phyloP scores from a whole-genome alignment of 1,140 invertebrate genomes.

The Thaumatotibia leucotreta region DNA sequence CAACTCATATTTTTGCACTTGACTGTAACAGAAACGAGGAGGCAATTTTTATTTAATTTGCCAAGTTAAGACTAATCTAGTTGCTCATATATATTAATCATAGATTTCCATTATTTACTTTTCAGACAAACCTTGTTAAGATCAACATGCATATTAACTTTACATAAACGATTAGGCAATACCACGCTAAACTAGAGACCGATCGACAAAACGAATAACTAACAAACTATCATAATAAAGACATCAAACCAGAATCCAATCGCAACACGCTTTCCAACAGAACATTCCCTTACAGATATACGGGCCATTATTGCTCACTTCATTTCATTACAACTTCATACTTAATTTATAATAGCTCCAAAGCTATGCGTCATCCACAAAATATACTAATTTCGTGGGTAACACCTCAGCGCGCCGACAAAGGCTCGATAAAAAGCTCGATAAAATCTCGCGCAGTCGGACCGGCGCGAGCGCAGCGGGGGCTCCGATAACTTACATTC shows the following conservation, averaged over 20 bases:
- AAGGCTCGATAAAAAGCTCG: slow-evolving; percentile 62
- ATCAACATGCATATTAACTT: too few relatives aligned
- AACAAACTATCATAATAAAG: background rate
- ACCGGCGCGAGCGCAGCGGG: slow-evolving; percentile 50
- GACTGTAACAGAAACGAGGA: too few relatives aligned
- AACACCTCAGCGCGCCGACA: slow-evolving; percentile 70
- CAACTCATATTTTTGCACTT: too few relatives aligned
- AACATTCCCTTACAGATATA: background rate
- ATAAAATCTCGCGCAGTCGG: slow-evolving; percentile 33
- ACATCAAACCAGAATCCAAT: background rate
- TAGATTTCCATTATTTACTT: too few relatives aligned
- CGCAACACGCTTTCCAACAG: background rate
- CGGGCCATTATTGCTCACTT: background rate
- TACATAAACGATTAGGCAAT: too few relatives aligned
- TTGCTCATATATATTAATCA: too few relatives aligned
- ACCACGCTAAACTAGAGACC: too few relatives aligned
- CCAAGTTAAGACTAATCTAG: too few relatives aligned
- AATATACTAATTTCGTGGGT: slow-evolving; percentile 71
- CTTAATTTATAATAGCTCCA: slow-evolving; percentile 22
- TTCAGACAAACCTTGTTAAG: too few relatives aligned
- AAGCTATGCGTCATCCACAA: slow-evolving; percentile 67
- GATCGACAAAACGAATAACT: background rate
- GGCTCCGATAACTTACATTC: slow-evolving; percentile 62
- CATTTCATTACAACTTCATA: background rate
- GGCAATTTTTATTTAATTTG: too few relatives aligned